Evolutionary conservation across 2,797 vertebrate genomes (phyloP), one percentile per base, ranked within the genome.

Genomic region (Sebastes umbrosus): DNA sequence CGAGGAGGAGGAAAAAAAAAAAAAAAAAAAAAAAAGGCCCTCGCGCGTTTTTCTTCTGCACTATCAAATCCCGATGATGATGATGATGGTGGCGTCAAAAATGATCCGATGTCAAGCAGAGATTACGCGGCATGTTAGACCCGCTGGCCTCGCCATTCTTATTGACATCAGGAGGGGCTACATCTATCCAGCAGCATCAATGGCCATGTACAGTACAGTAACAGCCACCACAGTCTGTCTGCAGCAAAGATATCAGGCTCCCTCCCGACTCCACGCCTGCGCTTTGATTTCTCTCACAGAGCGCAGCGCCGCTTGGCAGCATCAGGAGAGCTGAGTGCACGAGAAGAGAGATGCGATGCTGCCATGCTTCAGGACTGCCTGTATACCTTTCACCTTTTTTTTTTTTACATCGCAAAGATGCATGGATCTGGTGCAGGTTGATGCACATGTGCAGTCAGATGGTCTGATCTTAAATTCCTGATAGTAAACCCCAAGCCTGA

Each of bases 251-350:
- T 85, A 43, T 43, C 39, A 85, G 79, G 77, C 92, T 91, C 86
- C 87, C 93, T 92, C 88, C 90, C 87, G 82, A 80, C 82, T 92
- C 90, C 29, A 95, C 96, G 96, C 96, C 92, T 96, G 95, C 95
- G 96, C 95, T 88, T 92, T 96, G 93, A 93, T 93, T 94, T 86
- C 88, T 20, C 91, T 46, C 91, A 80, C 92, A 85, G 87, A 76
- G 92, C 87, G 91, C 92, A 93, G 88, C 87, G 88, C 89, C 63
- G 84, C 87, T 83, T 81, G 90, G 91, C 93, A 88, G 86, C 92
- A 92, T 93, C 90, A 89, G 86, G 79, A 90, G 86, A 83, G 85
- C 84, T 87, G 91, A 75, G 80, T 64, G 85, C 82, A 69, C 46
- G 77, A 43, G 36, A 75, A 43, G 13, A 43, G 39, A 43, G 75